These are phyloP conservation scores for Drymodes brunneopygia DNA, from an alignment of 2,113 vertebrate species.

Conservation along the genomic window DNA sequence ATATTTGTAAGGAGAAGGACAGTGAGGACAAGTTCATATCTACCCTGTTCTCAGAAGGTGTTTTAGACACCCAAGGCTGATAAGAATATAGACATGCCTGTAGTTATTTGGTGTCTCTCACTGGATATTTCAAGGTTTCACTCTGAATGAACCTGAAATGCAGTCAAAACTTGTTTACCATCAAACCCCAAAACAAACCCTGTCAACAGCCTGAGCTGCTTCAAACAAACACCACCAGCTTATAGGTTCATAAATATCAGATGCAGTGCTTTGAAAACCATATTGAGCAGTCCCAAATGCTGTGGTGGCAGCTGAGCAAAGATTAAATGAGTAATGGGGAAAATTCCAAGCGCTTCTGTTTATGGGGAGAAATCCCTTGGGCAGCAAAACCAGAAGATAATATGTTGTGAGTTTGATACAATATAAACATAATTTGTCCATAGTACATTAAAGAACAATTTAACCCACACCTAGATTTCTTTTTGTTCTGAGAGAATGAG, in stretches of 20 bases:
- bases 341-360: neutral
- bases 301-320: slow-evolving; percentile 15
- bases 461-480: neutral
- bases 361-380: neutral
- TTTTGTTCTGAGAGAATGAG: neutral
- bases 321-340: neutral
- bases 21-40: neutral
- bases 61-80: neutral
- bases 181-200: neutral
- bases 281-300: neutral
- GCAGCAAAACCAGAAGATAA: neutral
- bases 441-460: neutral
- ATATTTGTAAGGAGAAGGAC: neutral
- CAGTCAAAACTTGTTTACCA: slow-evolving; percentile 18
- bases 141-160: slow-evolving; percentile 31
- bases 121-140: slow-evolving; percentile 17
- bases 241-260: slow-evolving; percentile 53
- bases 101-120: neutral
- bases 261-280: slow-evolving; percentile 17
- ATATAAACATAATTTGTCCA: neutral
- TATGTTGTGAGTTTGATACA: no score
- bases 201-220: slow-evolving; percentile 4
- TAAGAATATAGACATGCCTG: neutral
- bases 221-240: slow-evolving; percentile 14
- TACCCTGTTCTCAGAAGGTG: neutral